Evolutionary conservation across 2,797 vertebrate genomes (phyloP).

Genomic region (Rhinoraja longicauda): DNA sequence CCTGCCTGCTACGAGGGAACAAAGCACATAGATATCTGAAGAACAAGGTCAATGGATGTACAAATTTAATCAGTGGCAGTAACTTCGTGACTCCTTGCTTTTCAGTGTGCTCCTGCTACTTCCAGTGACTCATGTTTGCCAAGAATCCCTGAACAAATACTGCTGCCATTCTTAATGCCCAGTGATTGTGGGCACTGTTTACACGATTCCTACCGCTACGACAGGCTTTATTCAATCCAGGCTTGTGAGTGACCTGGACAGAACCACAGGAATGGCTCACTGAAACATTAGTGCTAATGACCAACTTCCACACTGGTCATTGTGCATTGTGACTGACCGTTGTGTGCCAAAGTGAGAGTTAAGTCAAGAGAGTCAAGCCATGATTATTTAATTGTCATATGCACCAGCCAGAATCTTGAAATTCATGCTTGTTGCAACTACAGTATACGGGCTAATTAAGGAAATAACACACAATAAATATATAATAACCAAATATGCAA

Average conservation of each 20-base stretch:
- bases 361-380: too few species aligned
- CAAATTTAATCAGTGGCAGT: not conserved
- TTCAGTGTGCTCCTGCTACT: not conserved
- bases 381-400: too few species aligned
- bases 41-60: not conserved
- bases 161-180: not conserved
- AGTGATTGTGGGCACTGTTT: not conserved
- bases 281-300: not conserved
- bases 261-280: not conserved
- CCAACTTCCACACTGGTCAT: not conserved
- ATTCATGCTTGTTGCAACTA: too few species aligned
- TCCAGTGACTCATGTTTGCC: not conserved
- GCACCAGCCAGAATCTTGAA: too few species aligned
- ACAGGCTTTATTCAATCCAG: not conserved
- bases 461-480: too few species aligned
- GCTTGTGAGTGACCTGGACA: not conserved
- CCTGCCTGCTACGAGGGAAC: not conserved
- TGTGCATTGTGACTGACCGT: not conserved
- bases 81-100: not conserved
- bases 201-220: not conserved
- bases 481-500: too few species aligned
- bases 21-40: not conserved
- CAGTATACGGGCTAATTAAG: too few species aligned
- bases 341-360: not conserved
- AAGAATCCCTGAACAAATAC: not conserved